Evolutionary conservation across 2,113 vertebrate species (phyloP), one percentile per base, ranked within the genome.

Genomic region (Syrrhaptes paradoxus): DNA sequence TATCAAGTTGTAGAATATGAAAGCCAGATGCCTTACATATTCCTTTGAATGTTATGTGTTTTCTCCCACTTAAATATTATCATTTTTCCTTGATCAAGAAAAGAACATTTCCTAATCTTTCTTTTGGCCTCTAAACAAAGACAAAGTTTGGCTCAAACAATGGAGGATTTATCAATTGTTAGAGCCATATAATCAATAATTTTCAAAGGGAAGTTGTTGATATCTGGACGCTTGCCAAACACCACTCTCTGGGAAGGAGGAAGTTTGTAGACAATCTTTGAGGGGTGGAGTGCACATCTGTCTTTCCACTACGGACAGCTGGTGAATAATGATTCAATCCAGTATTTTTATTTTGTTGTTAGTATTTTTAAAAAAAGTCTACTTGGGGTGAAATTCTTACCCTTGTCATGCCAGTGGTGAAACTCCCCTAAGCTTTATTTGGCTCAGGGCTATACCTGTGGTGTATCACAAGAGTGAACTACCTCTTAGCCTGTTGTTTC

Each of bases 101-200:
- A 85, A 75, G 58, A 83, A 85, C 0, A 0, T 92, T 90, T 87
- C 48, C 66, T 87, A 54, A 93, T 95, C 73, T 90, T 89, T 76
- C 38, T 87, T 63, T 66, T 87, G 80, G 79, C 68, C 54, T 61
- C 43, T 83, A 86, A 94, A 88, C 72, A 96, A 95, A 91, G 77
- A 62, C 63, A 41, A 93, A 82, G 31, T 72, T 70, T 76, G 62
- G 43, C 61, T 88, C 25, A 25, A 84, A 72, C 67, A 67, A 38
- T 32, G 66, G 74, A 78, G 38, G 76, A 48, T 38, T 73, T 81
- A 87, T 77, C 90, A 67, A 51, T 93, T 89, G 66, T 61, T 58
- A 85, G 46, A 76, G 66, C 48, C 17, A 43, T 66, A 59, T 19
- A 70, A 36, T 84, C 83, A 95, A 83, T 90, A 91, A 72, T 80